phyloP scores from a whole-genome alignment of 2,888 invertebrate species.

The Cerastis leucographa region DNA sequence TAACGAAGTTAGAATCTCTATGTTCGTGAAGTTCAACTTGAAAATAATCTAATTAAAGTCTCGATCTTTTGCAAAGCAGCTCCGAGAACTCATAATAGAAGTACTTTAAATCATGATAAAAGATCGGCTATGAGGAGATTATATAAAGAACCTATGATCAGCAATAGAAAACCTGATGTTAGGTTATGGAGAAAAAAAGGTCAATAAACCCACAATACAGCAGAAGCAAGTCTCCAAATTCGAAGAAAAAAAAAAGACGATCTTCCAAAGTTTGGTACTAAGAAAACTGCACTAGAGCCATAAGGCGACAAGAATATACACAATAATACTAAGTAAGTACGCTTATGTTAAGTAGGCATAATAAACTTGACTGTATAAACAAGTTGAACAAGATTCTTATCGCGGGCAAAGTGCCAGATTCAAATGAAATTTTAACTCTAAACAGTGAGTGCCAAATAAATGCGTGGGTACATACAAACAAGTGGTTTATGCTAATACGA shows the following conservation, averaged over 20 bases:
- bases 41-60: constrained; percentile 14
- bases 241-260: constrained; percentile 1
- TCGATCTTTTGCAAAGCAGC: not conserved
- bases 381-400: constrained; percentile 71
- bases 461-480: constrained; percentile 51
- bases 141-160: not conserved
- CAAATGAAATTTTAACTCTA: constrained; percentile 71
- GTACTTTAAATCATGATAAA: constrained; percentile 11
- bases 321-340: constrained; percentile 64
- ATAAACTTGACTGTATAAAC: constrained; percentile 72
- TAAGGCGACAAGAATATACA: constrained; percentile 59
- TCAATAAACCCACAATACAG: constrained; percentile 19
- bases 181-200: constrained; percentile 22
- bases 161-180: constrained; percentile 1
- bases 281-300: constrained; percentile 40
- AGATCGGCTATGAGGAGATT: not conserved
- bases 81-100: constrained; percentile 7
- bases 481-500: constrained; percentile 56
- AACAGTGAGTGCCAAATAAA: constrained; percentile 65
- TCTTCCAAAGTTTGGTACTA: constrained; percentile 27
- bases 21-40: not conserved
- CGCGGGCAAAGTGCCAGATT: constrained; percentile 72
- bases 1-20: not conserved
- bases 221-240: constrained; percentile 7
- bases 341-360: constrained; percentile 69